Percentiles rank a stretch among this genome's conserved stretches.
Evolutionary conservation across 2,113 vertebrate genomes (phyloP).

Genomic region (Danionella cerebrum): DNA sequence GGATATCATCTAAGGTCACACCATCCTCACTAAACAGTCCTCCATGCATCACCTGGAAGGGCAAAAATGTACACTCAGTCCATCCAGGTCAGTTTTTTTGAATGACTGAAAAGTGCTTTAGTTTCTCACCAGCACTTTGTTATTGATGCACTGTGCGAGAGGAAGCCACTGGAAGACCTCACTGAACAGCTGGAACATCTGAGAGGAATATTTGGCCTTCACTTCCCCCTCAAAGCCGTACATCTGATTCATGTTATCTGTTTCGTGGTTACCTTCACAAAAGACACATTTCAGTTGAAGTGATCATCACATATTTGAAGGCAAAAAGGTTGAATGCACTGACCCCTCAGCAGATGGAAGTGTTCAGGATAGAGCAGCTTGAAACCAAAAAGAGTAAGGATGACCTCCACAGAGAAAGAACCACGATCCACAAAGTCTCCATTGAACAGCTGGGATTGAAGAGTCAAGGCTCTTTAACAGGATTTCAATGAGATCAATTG

Average conservation of each 20-base stretch:
- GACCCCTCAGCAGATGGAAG: conserved; percentile 85
- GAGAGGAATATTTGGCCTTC: conserved; percentile 90
- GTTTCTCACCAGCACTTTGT: conserved; percentile 78
- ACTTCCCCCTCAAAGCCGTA: conserved; percentile 93
- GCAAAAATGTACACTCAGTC: too few species aligned
- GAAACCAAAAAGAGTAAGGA: conserved; percentile 88
- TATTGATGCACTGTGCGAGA: conserved; percentile 85
- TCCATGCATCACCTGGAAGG: conserved; percentile 88
- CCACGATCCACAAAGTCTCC: conserved; percentile 91
- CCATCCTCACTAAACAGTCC: conserved; percentile 92
- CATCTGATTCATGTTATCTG: conserved; percentile 98
- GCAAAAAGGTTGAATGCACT: conserved; percentile 37
- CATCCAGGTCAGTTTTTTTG: too few species aligned
- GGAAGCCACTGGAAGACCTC: conserved; percentile 96
- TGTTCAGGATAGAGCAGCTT: conserved; percentile 84
- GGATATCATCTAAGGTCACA: conserved; percentile 82
- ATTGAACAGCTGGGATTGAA: conserved; percentile 78
- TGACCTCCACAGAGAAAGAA: conserved; percentile 90
- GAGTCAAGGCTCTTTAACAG: conserved; percentile 8
- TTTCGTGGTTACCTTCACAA: conserved; percentile 86
- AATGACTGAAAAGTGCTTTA: too few species aligned
- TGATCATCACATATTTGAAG: background rate
- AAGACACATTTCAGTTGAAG: background rate
- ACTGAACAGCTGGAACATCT: conserved; percentile 95
- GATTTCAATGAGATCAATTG: background rate